Evolutionary conservation across 2,113 vertebrate species (phyloP).

Genomic region (Mormyrus lacerda): DNA sequence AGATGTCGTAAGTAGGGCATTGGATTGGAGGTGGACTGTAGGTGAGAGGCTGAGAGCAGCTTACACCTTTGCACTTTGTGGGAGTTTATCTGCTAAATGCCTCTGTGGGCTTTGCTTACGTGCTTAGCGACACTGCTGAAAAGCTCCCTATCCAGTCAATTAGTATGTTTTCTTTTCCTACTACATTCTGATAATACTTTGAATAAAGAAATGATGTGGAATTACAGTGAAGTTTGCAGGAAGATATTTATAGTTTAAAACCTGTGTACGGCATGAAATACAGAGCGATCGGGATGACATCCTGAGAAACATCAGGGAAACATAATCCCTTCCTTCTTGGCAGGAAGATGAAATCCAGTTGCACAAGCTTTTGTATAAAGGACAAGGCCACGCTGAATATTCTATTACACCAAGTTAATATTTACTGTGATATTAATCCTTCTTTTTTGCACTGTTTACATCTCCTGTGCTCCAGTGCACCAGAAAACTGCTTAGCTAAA

Average conservation of each 20-base stretch:
- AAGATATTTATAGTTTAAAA: not conserved
- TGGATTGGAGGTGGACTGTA: not conserved
- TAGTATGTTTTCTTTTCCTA: not conserved
- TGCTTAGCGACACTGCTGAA: not conserved
- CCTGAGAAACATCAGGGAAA: not conserved
- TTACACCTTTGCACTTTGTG: not conserved
- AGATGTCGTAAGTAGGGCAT: not conserved
- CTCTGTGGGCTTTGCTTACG: not conserved
- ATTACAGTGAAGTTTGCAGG: not conserved
- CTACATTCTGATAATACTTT: not conserved
- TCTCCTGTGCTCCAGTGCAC: not conserved
- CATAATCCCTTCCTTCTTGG: constrained; percentile 6
- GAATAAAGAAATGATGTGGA: not conserved
- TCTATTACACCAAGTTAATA: constrained; percentile 25
- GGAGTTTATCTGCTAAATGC: not conserved
- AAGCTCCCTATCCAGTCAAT: not conserved
- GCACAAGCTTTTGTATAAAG: constrained; percentile 17
- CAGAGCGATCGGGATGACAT: not conserved
- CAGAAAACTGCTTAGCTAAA: constrained; percentile 4
- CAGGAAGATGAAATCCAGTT: constrained; percentile 1
- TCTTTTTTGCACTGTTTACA: constrained; percentile 11
- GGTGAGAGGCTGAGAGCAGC: not conserved
- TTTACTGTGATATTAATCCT: constrained; percentile 25
- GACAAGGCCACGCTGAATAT: constrained; percentile 3
- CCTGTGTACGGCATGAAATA: not conserved